Conservation (phyloP, 2,888 invertebrate species). For the Merodon equestris region DNA sequence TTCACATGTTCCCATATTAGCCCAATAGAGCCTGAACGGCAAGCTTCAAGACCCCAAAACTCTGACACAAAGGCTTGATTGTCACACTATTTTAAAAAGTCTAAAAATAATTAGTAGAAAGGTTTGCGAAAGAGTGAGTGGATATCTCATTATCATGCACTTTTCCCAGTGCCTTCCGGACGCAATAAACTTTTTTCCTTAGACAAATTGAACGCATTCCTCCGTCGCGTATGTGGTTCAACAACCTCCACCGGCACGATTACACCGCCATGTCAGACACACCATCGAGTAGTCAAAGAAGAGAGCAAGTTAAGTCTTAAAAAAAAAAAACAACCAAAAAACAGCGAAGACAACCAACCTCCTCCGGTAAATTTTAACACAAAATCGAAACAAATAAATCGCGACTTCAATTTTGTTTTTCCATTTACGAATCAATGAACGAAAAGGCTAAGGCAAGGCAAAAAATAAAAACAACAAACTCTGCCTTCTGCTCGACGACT, state of each 20-base stretch:
- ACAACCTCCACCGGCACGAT: conserved; percentile 60
- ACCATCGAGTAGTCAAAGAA: conserved; percentile 49
- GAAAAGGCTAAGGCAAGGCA: conserved; percentile 18
- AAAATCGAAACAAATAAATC: conserved; percentile 70
- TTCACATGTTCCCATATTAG: too few relatives aligned
- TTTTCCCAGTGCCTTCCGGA: too few relatives aligned
- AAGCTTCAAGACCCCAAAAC: too few relatives aligned
- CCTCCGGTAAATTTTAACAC: conserved; percentile 58
- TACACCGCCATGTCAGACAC: conserved; percentile 61
- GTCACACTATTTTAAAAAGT: too few relatives aligned
- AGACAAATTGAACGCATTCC: conserved; percentile 59
- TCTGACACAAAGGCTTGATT: too few relatives aligned
- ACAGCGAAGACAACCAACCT: conserved; percentile 18
- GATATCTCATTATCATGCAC: too few relatives aligned
- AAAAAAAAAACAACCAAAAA: conserved; percentile 6
- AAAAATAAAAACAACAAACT: conserved; percentile 45
- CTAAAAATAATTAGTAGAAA: too few relatives aligned
- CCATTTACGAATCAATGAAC: conserved; percentile 46
- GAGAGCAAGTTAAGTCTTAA: too few relatives aligned
- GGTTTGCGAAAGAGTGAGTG: too few relatives aligned
- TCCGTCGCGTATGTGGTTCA: conserved; percentile 37
- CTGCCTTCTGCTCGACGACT: too few relatives aligned
- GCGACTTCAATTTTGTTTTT: conserved; percentile 67
- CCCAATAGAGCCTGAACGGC: too few relatives aligned
- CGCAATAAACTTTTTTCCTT: conserved; percentile 11